Conservation (phyloP, 1,140 invertebrate species). For the Drepana arcuata region DNA sequence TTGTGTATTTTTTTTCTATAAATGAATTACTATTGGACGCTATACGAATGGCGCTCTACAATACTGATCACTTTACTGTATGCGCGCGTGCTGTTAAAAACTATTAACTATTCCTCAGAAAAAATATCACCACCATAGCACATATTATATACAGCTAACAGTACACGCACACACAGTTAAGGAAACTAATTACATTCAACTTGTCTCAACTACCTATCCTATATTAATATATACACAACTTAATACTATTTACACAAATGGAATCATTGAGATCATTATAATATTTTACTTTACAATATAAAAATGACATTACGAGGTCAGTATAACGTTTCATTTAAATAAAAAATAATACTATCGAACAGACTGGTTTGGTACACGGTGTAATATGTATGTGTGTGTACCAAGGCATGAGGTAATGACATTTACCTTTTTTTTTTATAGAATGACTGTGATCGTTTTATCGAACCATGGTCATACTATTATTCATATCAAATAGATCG, state of each 20-base stretch:
- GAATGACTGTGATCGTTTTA: too few relatives aligned
- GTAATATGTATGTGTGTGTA: too few relatives aligned
- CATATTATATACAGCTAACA: slow-evolving; percentile 8
- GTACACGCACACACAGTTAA: slow-evolving; percentile 8
- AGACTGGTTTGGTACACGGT: slow-evolving; percentile 56
- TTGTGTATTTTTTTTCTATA: slow-evolving; percentile 54
- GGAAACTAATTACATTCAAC: slow-evolving; percentile 9
- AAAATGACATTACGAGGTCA: slow-evolving; percentile 44
- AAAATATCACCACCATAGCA: too few relatives aligned
- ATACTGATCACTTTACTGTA: too few relatives aligned
- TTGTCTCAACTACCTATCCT: slow-evolving; percentile 25
- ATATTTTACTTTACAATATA: slow-evolving; percentile 53
- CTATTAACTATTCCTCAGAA: too few relatives aligned
- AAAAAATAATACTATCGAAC: slow-evolving; percentile 61
- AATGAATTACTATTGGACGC: slow-evolving; percentile 62
- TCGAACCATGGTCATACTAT: too few relatives aligned
- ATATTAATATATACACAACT: slow-evolving; percentile 47
- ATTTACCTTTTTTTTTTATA: too few relatives aligned
- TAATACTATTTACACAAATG: slow-evolving; percentile 63
- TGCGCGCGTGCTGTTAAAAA: too few relatives aligned
- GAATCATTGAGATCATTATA: slow-evolving; percentile 70
- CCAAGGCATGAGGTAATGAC: slow-evolving; percentile 50
- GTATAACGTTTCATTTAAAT: slow-evolving; percentile 31
- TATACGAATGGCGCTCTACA: slow-evolving; percentile 50
- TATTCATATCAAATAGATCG: too few relatives aligned